Percentiles rank a stretch among this genome's conserved stretches.
These are phyloP conservation scores for Microtus ochrogaster DNA, from an alignment of 2,113 vertebrate genomes.

Conservation along the genomic window DNA sequence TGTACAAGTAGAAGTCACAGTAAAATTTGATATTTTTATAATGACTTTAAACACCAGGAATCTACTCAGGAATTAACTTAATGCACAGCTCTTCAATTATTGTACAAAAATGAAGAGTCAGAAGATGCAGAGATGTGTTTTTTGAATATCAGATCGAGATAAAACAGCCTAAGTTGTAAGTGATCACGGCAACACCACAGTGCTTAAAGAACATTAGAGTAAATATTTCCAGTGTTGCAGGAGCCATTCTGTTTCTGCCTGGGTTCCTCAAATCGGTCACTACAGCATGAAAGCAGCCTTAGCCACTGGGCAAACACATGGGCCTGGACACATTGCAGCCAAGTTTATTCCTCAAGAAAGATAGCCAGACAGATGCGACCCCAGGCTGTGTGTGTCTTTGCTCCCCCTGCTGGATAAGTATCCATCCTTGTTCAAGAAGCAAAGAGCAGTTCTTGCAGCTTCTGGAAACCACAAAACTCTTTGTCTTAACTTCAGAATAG, in stretches of 20 bases:
- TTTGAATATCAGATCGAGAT: background rate
- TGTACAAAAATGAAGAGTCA: background rate
- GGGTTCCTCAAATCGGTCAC: background rate
- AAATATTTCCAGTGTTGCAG: background rate
- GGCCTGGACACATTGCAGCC: background rate
- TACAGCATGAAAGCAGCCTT: background rate
- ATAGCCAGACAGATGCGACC: background rate
- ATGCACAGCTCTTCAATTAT: background rate
- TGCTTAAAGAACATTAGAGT: background rate
- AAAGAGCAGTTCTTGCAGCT: background rate
- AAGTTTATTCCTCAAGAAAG: background rate
- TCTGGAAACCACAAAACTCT: background rate
- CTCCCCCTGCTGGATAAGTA: background rate
- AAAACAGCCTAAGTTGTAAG: conserved; percentile 25
- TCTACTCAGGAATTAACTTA: conserved; percentile 11
- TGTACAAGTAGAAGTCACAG: conserved; percentile 20
- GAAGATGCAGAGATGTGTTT: background rate
- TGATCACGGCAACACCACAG: background rate
- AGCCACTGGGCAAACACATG: background rate
- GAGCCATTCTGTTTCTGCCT: background rate
- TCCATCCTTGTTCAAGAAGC: background rate
- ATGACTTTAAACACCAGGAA: background rate
- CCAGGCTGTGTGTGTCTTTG: background rate
- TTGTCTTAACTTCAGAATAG: background rate
- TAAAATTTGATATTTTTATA: conserved; percentile 6